These are phyloP conservation scores for Serilophus lunatus DNA, from an alignment of 2,113 vertebrate species.

Conservation along the genomic window DNA sequence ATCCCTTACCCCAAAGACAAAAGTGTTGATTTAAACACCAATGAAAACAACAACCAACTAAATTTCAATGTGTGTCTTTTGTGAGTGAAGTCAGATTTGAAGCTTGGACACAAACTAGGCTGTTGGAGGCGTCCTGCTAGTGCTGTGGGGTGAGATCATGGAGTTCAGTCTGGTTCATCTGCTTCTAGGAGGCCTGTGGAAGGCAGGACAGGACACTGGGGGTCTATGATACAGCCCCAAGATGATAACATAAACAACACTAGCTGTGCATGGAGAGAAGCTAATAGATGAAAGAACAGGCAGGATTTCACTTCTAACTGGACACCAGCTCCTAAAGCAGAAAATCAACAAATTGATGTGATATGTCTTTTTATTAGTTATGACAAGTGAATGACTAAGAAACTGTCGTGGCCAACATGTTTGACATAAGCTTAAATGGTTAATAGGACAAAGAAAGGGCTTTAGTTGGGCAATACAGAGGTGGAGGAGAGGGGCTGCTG, in stretches of 20 bases:
- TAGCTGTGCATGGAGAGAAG: not conserved
- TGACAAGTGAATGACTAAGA: not conserved
- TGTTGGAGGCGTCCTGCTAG: not conserved
- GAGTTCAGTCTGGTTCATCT: not conserved
- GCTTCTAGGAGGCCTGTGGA: not conserved
- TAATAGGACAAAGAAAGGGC: not conserved
- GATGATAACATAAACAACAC: not conserved
- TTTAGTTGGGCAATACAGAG: not conserved
- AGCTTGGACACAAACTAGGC: no score
- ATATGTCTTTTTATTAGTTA: not conserved
- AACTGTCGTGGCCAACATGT: not conserved
- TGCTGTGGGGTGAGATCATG: accelerated
- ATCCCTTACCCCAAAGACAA: not conserved
- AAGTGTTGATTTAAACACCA: not conserved
- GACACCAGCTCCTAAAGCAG: not conserved
- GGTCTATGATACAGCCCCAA: not conserved
- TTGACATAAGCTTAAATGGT: not conserved
- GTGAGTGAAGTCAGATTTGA: not conserved
- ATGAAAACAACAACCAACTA: not conserved
- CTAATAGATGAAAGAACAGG: not conserved
- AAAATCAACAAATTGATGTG: not conserved
- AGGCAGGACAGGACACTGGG: accelerated
- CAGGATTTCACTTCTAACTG: not conserved
- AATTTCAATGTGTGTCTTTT: not conserved
- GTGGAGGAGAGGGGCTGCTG: not conserved